Evolutionary conservation across 2,888 invertebrate genomes (phyloP).

Genomic region (Ochlodes sylvanus): DNA sequence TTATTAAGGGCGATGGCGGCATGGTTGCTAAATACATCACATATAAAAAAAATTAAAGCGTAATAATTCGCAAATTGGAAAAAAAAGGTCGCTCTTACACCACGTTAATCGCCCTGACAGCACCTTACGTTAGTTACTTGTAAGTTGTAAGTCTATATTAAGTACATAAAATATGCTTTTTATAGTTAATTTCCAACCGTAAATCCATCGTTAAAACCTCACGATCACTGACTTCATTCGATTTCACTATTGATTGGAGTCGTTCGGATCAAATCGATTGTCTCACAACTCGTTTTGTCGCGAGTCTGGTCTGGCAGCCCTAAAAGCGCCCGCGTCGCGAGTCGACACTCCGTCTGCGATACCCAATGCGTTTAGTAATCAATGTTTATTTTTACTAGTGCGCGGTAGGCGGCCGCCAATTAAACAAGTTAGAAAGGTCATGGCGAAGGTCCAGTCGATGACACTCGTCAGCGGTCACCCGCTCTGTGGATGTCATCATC

Average conservation of each 20-base stretch:
- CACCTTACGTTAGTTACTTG: too few relatives aligned
- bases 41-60: background rate
- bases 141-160: too few relatives aligned
- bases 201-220: too few relatives aligned
- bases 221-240: too few relatives aligned
- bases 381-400: constrained; percentile 67
- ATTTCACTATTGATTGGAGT: too few relatives aligned
- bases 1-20: constrained; percentile 54
- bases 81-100: too few relatives aligned
- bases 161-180: too few relatives aligned
- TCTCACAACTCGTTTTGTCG: background rate
- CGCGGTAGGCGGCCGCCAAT: constrained; percentile 53
- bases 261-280: background rate
- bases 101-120: too few relatives aligned
- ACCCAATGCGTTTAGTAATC: constrained; percentile 56
- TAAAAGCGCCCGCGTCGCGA: background rate
- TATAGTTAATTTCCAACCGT: too few relatives aligned
- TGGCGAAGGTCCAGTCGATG: constrained; percentile 64
- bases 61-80: background rate
- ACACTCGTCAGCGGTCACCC: constrained; percentile 38
- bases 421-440: constrained; percentile 70
- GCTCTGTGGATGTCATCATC: constrained; percentile 41
- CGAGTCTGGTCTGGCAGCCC: background rate
- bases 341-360: constrained; percentile 65
- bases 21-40: background rate